Percentiles rank a stretch among this genome's conserved stretches.
Evolutionary conservation across 2,888 invertebrate species (phyloP).

Genomic region (Chrysolina oricalcia): DNA sequence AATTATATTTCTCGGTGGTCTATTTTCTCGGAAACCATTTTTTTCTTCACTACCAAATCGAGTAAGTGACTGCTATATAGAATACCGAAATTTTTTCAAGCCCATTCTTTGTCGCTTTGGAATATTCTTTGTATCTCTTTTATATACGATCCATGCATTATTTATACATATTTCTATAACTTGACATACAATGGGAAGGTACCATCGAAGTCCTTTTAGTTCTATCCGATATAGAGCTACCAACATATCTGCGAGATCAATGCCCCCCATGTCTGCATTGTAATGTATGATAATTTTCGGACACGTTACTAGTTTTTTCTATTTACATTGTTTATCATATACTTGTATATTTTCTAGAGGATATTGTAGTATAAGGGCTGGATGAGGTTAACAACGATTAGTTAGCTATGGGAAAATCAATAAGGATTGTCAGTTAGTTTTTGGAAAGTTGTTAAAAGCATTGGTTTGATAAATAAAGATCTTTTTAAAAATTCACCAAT

Average conservation of each 20-base stretch:
- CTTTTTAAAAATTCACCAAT: too few relatives aligned
- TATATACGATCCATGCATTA: constrained; percentile 30
- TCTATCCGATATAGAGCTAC: constrained; percentile 33
- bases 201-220: constrained; percentile 33
- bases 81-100: not conserved
- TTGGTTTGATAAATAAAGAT: too few relatives aligned
- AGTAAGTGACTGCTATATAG: not conserved
- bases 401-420: too few relatives aligned
- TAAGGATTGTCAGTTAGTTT: too few relatives aligned
- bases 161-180: constrained; percentile 32
- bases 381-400: too few relatives aligned
- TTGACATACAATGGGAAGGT: constrained; percentile 30
- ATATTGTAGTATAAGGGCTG: too few relatives aligned
- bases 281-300: constrained; percentile 52
- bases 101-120: not conserved
- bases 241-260: constrained; percentile 45
- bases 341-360: constrained; percentile 7
- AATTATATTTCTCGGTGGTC: not conserved
- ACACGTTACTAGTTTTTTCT: constrained; percentile 36
- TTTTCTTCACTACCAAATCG: not conserved
- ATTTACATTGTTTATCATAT: constrained; percentile 32
- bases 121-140: not conserved
- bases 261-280: constrained; percentile 53
- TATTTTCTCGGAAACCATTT: not conserved
- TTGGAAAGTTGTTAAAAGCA: too few relatives aligned